Evolutionary conservation across 2,797 vertebrate genomes (phyloP).

Genomic region (Aldrovandia affinis): DNA sequence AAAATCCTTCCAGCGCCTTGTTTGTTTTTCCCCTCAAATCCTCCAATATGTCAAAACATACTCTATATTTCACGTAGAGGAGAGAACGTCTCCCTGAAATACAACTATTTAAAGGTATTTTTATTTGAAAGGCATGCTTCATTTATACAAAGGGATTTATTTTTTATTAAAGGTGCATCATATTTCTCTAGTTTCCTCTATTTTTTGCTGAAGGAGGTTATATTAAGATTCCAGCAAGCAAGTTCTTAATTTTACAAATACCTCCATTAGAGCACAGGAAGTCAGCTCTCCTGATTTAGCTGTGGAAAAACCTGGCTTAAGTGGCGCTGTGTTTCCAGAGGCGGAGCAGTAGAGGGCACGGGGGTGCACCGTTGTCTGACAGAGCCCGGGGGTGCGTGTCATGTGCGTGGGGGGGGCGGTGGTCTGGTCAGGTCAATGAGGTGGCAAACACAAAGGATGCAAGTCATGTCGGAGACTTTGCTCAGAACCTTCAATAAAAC

Average conservation of each 20-base stretch:
- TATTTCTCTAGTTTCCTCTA: background rate
- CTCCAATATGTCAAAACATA: background rate
- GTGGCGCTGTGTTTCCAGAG: background rate
- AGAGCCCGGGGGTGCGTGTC: background rate
- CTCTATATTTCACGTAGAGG: background rate
- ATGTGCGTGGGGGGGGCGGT: background rate
- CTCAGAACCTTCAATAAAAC: background rate
- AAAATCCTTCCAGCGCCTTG: background rate
- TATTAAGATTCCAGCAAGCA: background rate
- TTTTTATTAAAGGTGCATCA: no score
- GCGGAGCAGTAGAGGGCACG: background rate
- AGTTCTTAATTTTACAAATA: conserved; percentile 7
- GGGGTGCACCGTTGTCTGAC: background rate
- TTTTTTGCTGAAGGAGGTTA: background rate
- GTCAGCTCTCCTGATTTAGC: conserved; percentile 19
- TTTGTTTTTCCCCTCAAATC: background rate
- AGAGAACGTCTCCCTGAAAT: no score
- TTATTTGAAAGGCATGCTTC: background rate
- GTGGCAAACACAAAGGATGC: background rate
- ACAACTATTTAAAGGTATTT: background rate
- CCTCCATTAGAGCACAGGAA: background rate
- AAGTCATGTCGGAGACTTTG: background rate
- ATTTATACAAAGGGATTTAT: no score
- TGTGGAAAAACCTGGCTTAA: conserved; percentile 10
- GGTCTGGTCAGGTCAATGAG: background rate